Percentiles rank a stretch among this genome's conserved stretches.
These are phyloP conservation scores for Leptoclinus maculatus DNA, from an alignment of 2,797 vertebrate genomes.

Conservation along the genomic window DNA sequence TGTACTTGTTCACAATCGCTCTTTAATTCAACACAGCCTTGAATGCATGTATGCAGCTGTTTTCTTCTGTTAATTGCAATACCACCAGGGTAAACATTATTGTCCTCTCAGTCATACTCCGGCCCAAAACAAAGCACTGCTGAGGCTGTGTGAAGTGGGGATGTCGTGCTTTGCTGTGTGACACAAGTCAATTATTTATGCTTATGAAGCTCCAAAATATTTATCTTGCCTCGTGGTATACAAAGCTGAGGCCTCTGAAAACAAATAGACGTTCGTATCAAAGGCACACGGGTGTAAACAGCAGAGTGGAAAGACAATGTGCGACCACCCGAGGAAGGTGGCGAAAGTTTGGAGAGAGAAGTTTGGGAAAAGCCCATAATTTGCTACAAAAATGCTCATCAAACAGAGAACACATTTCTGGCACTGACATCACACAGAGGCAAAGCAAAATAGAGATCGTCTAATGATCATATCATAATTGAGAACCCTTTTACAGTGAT, in stretches of 20 bases:
- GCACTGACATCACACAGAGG: constrained; percentile 14
- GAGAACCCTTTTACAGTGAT: constrained; percentile 10
- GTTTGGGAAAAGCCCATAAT: constrained; percentile 53
- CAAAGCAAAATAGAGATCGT: constrained; percentile 1
- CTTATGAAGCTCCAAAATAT: constrained; percentile 82
- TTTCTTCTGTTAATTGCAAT: constrained; percentile 81
- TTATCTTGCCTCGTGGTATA: constrained; percentile 76
- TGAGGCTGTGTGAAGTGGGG: constrained; percentile 73
- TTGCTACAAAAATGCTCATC: constrained; percentile 66
- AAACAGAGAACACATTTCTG: constrained; percentile 51
- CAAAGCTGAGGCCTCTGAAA: constrained; percentile 71
- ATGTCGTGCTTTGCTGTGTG: constrained; percentile 77
- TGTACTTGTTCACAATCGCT: constrained; percentile 70
- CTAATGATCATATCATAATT: not conserved
- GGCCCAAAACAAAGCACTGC: constrained; percentile 70
- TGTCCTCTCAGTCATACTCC: constrained; percentile 71
- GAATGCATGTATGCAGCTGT: constrained; percentile 67
- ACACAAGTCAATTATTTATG: constrained; percentile 85
- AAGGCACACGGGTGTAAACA: constrained; percentile 77
- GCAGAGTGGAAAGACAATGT: constrained; percentile 59
- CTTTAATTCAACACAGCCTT: constrained; percentile 82
- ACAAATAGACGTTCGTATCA: constrained; percentile 79
- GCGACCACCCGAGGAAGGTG: constrained; percentile 52
- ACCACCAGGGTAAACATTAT: constrained; percentile 84
- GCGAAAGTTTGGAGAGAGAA: constrained; percentile 50